Percentiles rank a stretch among this genome's conserved stretches.
Evolutionary conservation across 2,797 vertebrate genomes (phyloP).

Genomic region (Hyperoplus immaculatus): DNA sequence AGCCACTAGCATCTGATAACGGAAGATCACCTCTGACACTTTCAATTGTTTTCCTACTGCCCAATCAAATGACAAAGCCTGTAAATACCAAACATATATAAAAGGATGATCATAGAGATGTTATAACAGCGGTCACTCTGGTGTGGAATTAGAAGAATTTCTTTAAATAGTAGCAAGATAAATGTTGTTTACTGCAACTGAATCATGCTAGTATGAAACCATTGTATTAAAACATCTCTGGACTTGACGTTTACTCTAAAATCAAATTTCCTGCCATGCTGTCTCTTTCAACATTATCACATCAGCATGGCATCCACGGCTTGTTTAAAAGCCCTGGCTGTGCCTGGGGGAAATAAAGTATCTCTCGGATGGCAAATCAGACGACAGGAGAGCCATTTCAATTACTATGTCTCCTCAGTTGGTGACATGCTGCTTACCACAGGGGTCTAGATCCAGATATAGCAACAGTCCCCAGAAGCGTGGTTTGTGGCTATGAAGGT

Average conservation of each 20-base stretch:
- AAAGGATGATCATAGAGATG: background rate
- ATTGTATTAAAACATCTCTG: slow-evolving; percentile 18
- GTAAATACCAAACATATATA: slow-evolving; percentile 17
- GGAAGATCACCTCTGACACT: slow-evolving; percentile 29
- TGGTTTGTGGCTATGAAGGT: slow-evolving; percentile 17
- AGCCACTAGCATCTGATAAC: slow-evolving; percentile 40
- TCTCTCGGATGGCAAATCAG: slow-evolving; percentile 29
- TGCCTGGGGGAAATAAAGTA: slow-evolving; percentile 11
- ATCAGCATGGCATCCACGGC: slow-evolving; percentile 1
- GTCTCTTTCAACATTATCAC: slow-evolving; percentile 25
- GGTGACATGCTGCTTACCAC: slow-evolving; percentile 39
- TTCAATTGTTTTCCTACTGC: slow-evolving; percentile 20
- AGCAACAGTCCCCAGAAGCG: slow-evolving; percentile 22
- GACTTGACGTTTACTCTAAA: slow-evolving; percentile 41
- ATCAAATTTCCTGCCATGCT: slow-evolving; percentile 37
- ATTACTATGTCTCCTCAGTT: slow-evolving; percentile 37
- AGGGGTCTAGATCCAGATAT: slow-evolving; percentile 17
- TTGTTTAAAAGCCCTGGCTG: slow-evolving; percentile 32
- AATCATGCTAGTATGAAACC: slow-evolving; percentile 16
- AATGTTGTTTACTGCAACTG: slow-evolving; percentile 24
- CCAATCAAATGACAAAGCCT: slow-evolving; percentile 15
- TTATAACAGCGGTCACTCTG: background rate
- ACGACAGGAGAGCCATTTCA: slow-evolving; percentile 35
- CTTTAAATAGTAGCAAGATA: slow-evolving; percentile 14
- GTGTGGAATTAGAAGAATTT: slow-evolving; percentile 17